Evolutionary conservation across 2,888 invertebrate species (phyloP).

Genomic region (Venustoraphidia nigricollis): DNA sequence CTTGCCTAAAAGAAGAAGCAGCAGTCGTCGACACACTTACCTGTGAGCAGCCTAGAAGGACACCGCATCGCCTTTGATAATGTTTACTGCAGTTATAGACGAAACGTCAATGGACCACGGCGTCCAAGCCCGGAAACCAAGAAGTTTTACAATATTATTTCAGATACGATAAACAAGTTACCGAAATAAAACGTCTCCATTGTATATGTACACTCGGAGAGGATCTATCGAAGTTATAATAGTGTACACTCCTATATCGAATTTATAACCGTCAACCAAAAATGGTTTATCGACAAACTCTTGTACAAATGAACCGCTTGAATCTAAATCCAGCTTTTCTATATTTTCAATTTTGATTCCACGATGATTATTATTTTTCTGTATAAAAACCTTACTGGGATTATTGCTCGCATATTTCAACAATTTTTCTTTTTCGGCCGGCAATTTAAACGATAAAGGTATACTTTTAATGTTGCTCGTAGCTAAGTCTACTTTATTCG

Average conservation of each 20-base stretch:
- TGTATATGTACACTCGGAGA: conserved; percentile 73
- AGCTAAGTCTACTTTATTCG: conserved; percentile 82
- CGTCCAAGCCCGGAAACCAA: no score
- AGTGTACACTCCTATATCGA: conserved; percentile 92
- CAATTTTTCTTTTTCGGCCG: conserved; percentile 54
- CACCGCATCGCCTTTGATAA: no score
- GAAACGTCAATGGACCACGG: no score
- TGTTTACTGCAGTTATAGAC: no score
- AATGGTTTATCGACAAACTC: conserved; percentile 80
- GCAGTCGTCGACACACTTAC: no score
- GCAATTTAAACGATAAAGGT: conserved; percentile 79
- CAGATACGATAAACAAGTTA: conserved; percentile 20
- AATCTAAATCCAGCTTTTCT: conserved; percentile 51
- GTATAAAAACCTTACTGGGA: conserved; percentile 64
- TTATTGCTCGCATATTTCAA: conserved; percentile 47
- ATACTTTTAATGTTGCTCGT: conserved; percentile 63
- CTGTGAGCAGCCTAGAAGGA: no score
- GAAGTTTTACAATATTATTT: conserved; percentile 7
- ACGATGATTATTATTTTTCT: conserved; percentile 85
- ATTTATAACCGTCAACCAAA: conserved; percentile 84
- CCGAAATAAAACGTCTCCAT: conserved; percentile 80
- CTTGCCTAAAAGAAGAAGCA: no score
- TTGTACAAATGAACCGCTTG: conserved; percentile 71
- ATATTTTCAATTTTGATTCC: conserved; percentile 63
- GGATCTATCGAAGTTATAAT: conserved; percentile 84